Base-by-base conservation (phyloP, 1,140 invertebrate species). In the Galendromus occidentalis region DNA sequence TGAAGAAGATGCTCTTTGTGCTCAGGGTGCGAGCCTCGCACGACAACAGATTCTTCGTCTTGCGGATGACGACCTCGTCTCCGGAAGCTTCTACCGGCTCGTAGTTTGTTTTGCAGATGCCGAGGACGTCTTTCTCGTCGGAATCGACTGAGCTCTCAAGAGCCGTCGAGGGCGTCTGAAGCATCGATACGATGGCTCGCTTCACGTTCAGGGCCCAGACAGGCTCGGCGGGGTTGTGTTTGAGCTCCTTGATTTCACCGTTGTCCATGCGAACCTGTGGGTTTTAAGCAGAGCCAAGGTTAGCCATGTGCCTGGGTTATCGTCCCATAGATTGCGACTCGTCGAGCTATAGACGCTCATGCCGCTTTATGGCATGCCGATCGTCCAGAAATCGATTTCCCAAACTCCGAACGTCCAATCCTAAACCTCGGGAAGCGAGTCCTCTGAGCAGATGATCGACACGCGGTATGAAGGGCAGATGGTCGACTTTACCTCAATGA, bases 201-300 rank as follows among this genome's bases (percentile, higher is more conserved):
- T 59, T 59, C 25, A 59, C 22, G 51, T 59, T 59, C 14, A 59
- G 14, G 12, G 51, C 51, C 51, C 51, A 59, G 14, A 33, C 51
- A 14, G 51, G 51, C 51, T 59, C 51, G 51, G 12, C 25, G 12
- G 51, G 51, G 22, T 59, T 14, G 51, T 59, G 22, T 59, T 59
- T 59, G 51, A 59, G 25, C 14, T 22, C 51, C 14, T 25, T 59
- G 51, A 59, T 22, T 17, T 20, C 33, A 33, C 51, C 51, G 33
- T 25, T 59, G 51, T 59, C 51, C 51, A 59, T 59, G 51, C 33
- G 33, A 59, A 59, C 51, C 51, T 59, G 33, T 9, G 33, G 22
- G 9, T 6, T 39, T 39, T 9, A 39, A 6, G 33, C 4, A 39
- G 4, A 39, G 33, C 33, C 4, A 4, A 4, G 33, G 33, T 39